phyloP scores from a whole-genome alignment of 2,113 vertebrate genomes.

The Mirounga angustirostris region DNA sequence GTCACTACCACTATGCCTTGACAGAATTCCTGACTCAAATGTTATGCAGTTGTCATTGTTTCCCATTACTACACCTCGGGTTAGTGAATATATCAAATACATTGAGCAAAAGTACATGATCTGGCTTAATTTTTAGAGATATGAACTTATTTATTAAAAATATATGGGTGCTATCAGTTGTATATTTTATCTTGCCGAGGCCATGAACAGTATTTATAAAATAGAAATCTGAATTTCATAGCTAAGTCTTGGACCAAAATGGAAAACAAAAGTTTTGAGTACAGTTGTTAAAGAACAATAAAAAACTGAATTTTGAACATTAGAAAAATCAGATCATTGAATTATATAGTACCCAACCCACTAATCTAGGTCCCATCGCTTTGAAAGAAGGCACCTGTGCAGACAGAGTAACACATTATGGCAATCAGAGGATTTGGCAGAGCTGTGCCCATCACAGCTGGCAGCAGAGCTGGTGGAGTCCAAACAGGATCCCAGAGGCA shows the following conservation, averaged over 20 bases:
- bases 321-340: slow-evolving; percentile 77
- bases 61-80: background rate
- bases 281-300: slow-evolving; percentile 80
- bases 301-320: slow-evolving; percentile 75
- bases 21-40: background rate
- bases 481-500: slow-evolving; percentile 93
- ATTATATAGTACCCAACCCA: slow-evolving; percentile 71
- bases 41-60: background rate
- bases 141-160: slow-evolving; percentile 66
- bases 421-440: slow-evolving; percentile 65
- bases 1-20: background rate
- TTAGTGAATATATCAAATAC: background rate
- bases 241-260: slow-evolving; percentile 72
- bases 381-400: slow-evolving; percentile 52
- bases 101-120: background rate
- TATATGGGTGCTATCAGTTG: background rate
- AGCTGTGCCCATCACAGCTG: background rate
- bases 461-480: slow-evolving; percentile 65
- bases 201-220: slow-evolving; percentile 74
- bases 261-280: slow-evolving; percentile 35
- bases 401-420: slow-evolving; percentile 78
- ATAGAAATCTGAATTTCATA: slow-evolving; percentile 81
- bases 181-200: slow-evolving; percentile 62
- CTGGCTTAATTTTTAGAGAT: background rate
- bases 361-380: slow-evolving; percentile 36